phyloP scores from a whole-genome alignment of 2,113 vertebrate genomes.

The Peromyscus polionotus region DNA sequence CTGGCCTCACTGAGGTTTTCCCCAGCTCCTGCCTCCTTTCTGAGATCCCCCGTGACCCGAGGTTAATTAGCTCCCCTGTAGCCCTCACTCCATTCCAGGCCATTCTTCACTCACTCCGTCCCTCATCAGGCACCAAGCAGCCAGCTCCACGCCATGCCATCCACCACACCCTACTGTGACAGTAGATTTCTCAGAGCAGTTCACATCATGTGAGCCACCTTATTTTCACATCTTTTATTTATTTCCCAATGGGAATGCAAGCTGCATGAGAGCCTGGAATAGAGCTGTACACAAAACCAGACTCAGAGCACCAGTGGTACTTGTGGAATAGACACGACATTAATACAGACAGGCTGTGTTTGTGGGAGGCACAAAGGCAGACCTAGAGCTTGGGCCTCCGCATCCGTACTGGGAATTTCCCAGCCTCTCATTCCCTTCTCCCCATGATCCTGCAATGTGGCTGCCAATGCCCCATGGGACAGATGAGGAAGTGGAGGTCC shows the following conservation, averaged over 20 bases:
- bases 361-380: not conserved
- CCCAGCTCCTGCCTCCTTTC: not conserved
- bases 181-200: not conserved
- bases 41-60: not conserved
- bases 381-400: not conserved
- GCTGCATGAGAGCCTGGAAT: not conserved
- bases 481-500: not conserved
- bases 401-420: fast-evolving
- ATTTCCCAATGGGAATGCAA: not conserved
- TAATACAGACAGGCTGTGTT: not conserved
- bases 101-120: not conserved
- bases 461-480: not conserved
- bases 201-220: too few species aligned
- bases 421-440: not conserved
- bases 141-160: not conserved
- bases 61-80: not conserved
- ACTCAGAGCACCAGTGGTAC: not conserved
- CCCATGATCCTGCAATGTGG: not conserved
- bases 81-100: not conserved
- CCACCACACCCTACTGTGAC: too few species aligned
- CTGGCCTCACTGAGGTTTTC: not conserved
- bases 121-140: not conserved
- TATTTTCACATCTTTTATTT: not conserved
- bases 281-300: not conserved
- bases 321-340: not conserved